A percentile compares a stretch with the other conserved stretches of the same genome.
Evolutionary conservation across 2,113 vertebrate genomes (phyloP).

Genomic region (Stercorarius parasiticus): DNA sequence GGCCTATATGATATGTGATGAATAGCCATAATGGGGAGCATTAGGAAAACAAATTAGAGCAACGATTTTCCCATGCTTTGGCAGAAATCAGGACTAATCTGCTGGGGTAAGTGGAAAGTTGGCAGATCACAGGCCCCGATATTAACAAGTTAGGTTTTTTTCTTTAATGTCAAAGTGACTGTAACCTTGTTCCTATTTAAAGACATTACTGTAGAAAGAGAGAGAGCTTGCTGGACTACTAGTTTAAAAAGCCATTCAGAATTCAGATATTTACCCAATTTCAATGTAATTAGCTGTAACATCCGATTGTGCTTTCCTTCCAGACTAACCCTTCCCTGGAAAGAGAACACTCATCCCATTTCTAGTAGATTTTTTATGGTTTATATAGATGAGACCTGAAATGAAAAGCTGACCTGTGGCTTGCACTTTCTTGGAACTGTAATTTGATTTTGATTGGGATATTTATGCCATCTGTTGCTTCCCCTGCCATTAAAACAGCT

Average conservation of each 20-base stretch:
- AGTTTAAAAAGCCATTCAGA: background rate
- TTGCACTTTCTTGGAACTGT: background rate
- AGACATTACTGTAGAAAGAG: background rate
- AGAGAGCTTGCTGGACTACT: background rate
- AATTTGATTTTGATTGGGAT: background rate
- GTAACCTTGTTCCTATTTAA: background rate
- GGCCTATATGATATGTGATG: rapidly evolving
- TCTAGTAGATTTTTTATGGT: background rate
- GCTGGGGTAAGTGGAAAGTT: background rate
- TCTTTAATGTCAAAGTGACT: background rate
- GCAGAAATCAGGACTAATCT: background rate
- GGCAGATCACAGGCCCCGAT: background rate
- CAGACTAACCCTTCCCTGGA: background rate
- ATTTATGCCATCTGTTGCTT: background rate
- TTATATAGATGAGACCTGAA: background rate
- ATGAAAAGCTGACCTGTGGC: background rate
- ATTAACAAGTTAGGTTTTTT: background rate
- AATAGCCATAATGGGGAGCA: background rate
- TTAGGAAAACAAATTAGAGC: background rate
- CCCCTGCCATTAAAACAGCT: background rate
- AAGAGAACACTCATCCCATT: background rate
- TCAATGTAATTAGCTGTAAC: background rate
- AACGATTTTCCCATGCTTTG: background rate
- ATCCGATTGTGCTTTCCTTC: background rate
- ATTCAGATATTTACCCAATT: background rate